phyloP scores from a whole-genome alignment of 2,888 invertebrate species.

The Syrphus vitripennis region DNA sequence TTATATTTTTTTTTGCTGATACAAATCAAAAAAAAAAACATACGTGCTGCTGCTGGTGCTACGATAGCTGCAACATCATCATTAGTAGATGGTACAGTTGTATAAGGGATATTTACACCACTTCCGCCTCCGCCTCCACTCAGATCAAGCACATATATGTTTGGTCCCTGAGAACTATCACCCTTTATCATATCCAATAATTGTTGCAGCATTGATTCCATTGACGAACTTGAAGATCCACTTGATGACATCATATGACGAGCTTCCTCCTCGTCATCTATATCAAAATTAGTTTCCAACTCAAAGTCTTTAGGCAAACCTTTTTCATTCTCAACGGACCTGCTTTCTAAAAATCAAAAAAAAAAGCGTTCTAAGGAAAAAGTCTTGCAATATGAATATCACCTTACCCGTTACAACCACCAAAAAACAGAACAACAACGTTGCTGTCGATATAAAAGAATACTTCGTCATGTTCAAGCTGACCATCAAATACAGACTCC shows the following conservation, averaged over 20 bases:
- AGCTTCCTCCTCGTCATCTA: not conserved
- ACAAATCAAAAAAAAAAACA: too few relatives aligned
- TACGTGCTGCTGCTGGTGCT: too few relatives aligned
- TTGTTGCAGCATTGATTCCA: not conserved
- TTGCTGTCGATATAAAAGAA: conserved; percentile 11
- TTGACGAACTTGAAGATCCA: not conserved
- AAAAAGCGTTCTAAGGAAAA: not conserved
- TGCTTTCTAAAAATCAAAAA: conserved; percentile 9
- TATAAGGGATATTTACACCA: too few relatives aligned
- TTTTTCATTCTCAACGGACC: not conserved
- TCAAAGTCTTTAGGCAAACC: not conserved
- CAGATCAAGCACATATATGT: too few relatives aligned
- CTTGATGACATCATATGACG: not conserved
- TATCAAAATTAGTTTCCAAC: not conserved
- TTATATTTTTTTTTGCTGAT: too few relatives aligned
- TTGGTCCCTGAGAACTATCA: not conserved
- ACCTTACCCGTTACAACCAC: conserved; percentile 43
- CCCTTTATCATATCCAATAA: not conserved
- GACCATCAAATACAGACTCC: conserved; percentile 42
- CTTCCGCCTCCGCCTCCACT: not conserved
- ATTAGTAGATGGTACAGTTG: too few relatives aligned
- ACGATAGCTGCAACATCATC: too few relatives aligned
- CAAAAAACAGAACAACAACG: not conserved
- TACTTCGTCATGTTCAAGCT: conserved; percentile 35
- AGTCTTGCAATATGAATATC: not conserved